Percentiles rank a stretch among this genome's conserved stretches.
Evolutionary conservation across 2,113 vertebrate species (phyloP).

Genomic region (Xiphophorus couchianus): DNA sequence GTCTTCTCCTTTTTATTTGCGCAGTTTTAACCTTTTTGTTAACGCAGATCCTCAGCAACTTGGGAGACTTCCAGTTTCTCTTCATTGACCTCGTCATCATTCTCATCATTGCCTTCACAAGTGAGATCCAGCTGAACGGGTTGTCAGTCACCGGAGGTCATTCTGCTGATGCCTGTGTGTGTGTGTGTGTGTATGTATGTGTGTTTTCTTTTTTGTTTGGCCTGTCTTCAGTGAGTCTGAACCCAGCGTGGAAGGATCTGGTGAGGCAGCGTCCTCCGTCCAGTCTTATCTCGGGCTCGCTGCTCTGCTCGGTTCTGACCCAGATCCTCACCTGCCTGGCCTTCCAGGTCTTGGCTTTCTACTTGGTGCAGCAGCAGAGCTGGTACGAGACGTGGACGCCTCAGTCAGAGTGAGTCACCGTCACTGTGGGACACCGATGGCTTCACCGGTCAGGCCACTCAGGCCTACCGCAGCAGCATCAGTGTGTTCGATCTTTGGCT

Average conservation of each 20-base stretch:
- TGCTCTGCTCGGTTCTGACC: slow-evolving; percentile 91
- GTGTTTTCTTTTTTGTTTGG: neutral
- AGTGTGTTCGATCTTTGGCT: too few relatives aligned
- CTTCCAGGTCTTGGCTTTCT: slow-evolving; percentile 89
- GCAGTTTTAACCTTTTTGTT: slow-evolving; percentile 9
- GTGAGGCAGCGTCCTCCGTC: slow-evolving; percentile 89
- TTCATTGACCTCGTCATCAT: slow-evolving; percentile 96
- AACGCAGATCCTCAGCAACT: slow-evolving; percentile 91
- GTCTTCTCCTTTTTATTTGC: neutral
- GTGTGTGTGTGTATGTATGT: too few relatives aligned
- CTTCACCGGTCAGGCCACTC: neutral
- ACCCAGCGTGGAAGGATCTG: slow-evolving; percentile 93
- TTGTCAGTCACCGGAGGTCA: neutral
- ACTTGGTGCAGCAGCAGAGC: slow-evolving; percentile 85
- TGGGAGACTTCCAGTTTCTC: slow-evolving; percentile 97
- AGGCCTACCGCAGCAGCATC: too few relatives aligned
- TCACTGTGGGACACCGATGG: neutral
- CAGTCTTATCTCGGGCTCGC: slow-evolving; percentile 90
- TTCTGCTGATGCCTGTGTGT: too few relatives aligned
- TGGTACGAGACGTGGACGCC: slow-evolving; percentile 88
- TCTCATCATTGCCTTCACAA: slow-evolving; percentile 93
- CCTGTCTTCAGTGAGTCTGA: slow-evolving; percentile 90
- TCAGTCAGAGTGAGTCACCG: slow-evolving; percentile 86
- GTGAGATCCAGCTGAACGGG: slow-evolving; percentile 79
- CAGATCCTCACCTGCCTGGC: slow-evolving; percentile 92